phyloP scores from a whole-genome alignment of 2,888 invertebrate genomes.

The Allophyes oxyacanthae region DNA sequence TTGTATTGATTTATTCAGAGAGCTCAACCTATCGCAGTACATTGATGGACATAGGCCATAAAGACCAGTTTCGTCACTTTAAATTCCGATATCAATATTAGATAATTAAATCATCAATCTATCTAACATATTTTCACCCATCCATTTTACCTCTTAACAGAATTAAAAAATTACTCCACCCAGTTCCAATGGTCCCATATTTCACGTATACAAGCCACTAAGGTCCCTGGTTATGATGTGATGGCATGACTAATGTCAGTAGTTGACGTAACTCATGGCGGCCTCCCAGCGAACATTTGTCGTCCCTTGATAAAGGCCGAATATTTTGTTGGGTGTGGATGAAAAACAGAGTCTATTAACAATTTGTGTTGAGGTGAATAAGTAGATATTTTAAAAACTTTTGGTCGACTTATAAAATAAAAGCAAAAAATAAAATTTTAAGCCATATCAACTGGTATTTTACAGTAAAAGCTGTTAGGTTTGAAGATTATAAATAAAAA shows the following conservation, averaged over 20 bases:
- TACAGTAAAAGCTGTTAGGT: no score
- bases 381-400: constrained; percentile 1
- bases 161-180: constrained; percentile 29
- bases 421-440: no score
- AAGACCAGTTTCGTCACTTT: no score
- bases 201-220: constrained; percentile 48
- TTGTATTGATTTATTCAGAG: no score
- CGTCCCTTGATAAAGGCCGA: constrained; percentile 62
- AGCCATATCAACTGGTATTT: no score
- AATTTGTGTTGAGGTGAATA: constrained; percentile 9
- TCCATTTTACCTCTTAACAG: constrained; percentile 1
- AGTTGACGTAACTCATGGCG: constrained; percentile 72
- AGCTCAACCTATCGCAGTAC: no score
- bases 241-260: constrained; percentile 72
- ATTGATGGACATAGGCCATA: no score
- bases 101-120: no score
- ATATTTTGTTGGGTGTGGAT: constrained; percentile 48
- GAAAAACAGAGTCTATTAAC: constrained; percentile 36
- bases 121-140: no score
- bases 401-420: no score
- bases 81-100: no score
- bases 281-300: constrained; percentile 70
- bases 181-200: constrained; percentile 30
- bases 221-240: constrained; percentile 68
- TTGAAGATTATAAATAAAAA: no score